Percentiles rank a stretch among this genome's conserved stretches.
phyloP scores from a whole-genome alignment of 1,140 invertebrate species.

The Pomacea maculata region DNA sequence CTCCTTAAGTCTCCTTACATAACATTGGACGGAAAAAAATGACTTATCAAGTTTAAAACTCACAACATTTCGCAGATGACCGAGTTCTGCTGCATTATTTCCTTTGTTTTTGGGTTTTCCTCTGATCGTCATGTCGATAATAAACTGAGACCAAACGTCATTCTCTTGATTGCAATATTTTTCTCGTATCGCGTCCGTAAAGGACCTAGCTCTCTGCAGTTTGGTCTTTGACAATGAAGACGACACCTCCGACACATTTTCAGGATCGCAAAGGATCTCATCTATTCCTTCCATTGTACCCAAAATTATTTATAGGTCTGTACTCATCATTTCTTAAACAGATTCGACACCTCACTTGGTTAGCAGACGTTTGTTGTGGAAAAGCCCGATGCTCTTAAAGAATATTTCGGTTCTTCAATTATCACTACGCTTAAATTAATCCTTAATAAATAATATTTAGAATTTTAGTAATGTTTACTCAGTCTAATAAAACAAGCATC shows the following conservation, averaged over 20 bases:
- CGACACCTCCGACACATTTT: neutral
- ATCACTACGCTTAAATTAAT: too few species aligned
- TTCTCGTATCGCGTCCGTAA: slow-evolving; percentile 50
- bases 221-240: slow-evolving; percentile 16
- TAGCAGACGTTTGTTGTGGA: slow-evolving; percentile 14
- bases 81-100: slow-evolving; percentile 41
- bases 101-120: slow-evolving; percentile 41
- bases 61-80: slow-evolving; percentile 50
- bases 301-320: slow-evolving; percentile 16
- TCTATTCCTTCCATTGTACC: slow-evolving; percentile 14
- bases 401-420: too few species aligned
- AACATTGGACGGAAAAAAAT: too few species aligned
- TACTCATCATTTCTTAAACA: slow-evolving; percentile 9
- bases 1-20: too few species aligned
- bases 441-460: too few species aligned
- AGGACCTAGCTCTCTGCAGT: slow-evolving; percentile 40
- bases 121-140: slow-evolving; percentile 37
- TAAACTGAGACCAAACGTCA: slow-evolving; percentile 31
- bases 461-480: too few species aligned
- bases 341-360: slow-evolving; percentile 2
- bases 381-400: neutral
- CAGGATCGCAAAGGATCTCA: neutral
- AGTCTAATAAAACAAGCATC: too few species aligned
- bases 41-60: slow-evolving; percentile 10
- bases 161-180: slow-evolving; percentile 47